phyloP scores from a whole-genome alignment of 2,888 invertebrate species.

The Euplagia quadripunctaria region DNA sequence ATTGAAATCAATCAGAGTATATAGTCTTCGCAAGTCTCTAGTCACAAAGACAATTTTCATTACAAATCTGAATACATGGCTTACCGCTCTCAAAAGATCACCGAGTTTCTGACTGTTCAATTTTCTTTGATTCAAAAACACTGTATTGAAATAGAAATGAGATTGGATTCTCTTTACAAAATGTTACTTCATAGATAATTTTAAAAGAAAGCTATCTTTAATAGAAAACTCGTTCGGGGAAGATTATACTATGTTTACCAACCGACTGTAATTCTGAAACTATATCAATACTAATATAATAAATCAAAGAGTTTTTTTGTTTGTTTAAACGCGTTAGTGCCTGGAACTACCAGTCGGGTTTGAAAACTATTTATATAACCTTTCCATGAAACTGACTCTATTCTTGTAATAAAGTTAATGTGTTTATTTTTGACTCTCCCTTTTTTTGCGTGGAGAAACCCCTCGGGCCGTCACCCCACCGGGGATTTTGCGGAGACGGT shows the following conservation, averaged over 20 bases:
- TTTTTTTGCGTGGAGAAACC: too few relatives aligned
- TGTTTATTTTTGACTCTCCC: background rate
- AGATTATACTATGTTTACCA: background rate
- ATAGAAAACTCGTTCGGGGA: background rate
- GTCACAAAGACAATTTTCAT: background rate
- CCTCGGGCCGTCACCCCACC: too few relatives aligned
- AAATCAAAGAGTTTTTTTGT: too few relatives aligned
- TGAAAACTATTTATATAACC: too few relatives aligned
- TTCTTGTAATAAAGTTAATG: too few relatives aligned
- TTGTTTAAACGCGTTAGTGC: too few relatives aligned
- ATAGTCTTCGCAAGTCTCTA: background rate
- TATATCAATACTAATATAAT: background rate
- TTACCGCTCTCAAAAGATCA: background rate
- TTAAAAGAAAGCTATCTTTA: background rate
- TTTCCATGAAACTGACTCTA: too few relatives aligned
- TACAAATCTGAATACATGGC: conserved; percentile 1
- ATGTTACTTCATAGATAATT: background rate
- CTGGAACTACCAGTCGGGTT: too few relatives aligned
- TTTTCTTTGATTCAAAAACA: conserved; percentile 1
- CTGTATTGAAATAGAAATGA: background rate
- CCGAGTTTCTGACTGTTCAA: background rate
- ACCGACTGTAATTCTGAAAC: background rate
- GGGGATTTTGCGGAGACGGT: too few relatives aligned
- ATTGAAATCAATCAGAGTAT: background rate
- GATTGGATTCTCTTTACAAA: background rate